These are phyloP conservation scores for Polypedilum vanderplanki DNA, from an alignment of 1,140 invertebrate genomes.

Conservation along the genomic window DNA sequence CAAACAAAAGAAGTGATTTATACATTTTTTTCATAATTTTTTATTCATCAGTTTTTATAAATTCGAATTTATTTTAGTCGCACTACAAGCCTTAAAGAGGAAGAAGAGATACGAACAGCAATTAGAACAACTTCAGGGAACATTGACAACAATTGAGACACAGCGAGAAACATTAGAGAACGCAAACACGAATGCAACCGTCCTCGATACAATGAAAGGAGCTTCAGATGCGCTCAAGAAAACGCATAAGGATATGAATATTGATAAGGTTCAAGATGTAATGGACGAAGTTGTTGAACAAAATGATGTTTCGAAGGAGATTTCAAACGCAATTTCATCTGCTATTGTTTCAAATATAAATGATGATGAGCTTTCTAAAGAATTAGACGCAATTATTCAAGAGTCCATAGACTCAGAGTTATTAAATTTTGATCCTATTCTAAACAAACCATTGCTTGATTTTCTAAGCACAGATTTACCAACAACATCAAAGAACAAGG, in stretches of 20 bases:
- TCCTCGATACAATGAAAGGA: constrained; percentile 91
- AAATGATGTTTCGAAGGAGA: constrained; percentile 97
- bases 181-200: constrained; percentile 96
- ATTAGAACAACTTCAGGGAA: constrained; percentile 96
- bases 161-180: constrained; percentile 96
- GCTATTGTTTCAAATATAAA: constrained; percentile 59
- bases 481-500: constrained; percentile 50
- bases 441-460: constrained; percentile 60
- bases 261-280: constrained; percentile 96
- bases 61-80: constrained; percentile 58
- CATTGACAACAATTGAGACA: constrained; percentile 96
- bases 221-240: constrained; percentile 94
- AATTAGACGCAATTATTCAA: constrained; percentile 76
- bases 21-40: background rate
- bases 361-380: constrained; percentile 77
- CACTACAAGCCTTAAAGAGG: constrained; percentile 92
- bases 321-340: constrained; percentile 97
- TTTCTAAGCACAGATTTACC: constrained; percentile 57
- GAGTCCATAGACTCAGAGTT: constrained; percentile 75
- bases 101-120: constrained; percentile 98
- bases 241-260: constrained; percentile 97
- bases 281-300: constrained; percentile 99
- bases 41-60: background rate
- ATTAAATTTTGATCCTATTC: constrained; percentile 55
- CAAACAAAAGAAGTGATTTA: constrained; percentile 87